A percentile compares a stretch with the other conserved stretches of the same genome.
These are phyloP conservation scores for Gavialis gangeticus DNA, from an alignment of 2,113 vertebrate species.

Conservation along the genomic window DNA sequence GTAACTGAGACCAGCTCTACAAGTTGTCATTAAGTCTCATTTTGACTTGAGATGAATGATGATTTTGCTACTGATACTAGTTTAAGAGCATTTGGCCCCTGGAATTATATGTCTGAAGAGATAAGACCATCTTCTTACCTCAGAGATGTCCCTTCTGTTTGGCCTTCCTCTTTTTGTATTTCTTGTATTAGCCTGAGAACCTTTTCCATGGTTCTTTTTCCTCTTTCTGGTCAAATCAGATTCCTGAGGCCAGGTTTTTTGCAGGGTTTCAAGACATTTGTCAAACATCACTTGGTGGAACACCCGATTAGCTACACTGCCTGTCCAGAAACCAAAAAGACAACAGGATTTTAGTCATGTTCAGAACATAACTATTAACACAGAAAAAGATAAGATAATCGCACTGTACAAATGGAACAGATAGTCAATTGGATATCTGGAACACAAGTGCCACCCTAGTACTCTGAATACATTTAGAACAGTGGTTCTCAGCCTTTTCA, in stretches of 20 bases:
- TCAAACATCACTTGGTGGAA: slow-evolving; percentile 94
- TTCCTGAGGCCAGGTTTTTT: slow-evolving; percentile 87
- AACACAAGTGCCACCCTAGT: background rate
- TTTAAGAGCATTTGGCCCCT: no score
- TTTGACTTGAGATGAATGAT: no score
- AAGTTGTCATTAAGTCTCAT: background rate
- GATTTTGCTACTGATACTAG: no score
- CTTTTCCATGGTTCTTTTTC: slow-evolving; percentile 82
- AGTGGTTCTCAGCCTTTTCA: no score
- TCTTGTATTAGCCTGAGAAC: slow-evolving; percentile 67
- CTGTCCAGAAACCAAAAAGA: slow-evolving; percentile 71
- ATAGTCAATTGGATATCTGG: background rate
- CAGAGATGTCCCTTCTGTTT: slow-evolving; percentile 44
- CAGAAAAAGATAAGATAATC: background rate
- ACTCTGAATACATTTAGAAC: background rate
- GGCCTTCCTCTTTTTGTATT: slow-evolving; percentile 84
- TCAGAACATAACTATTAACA: background rate
- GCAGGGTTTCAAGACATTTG: slow-evolving; percentile 84
- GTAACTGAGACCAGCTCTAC: background rate
- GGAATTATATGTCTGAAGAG: background rate
- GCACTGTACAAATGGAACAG: no score
- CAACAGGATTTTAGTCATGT: background rate
- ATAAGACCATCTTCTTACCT: slow-evolving; percentile 75
- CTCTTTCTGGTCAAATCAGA: slow-evolving; percentile 83
- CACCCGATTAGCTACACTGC: slow-evolving; percentile 88